These are phyloP conservation scores for Bucorvus abyssinicus DNA, from an alignment of 2,797 vertebrate genomes.

Conservation along the genomic window DNA sequence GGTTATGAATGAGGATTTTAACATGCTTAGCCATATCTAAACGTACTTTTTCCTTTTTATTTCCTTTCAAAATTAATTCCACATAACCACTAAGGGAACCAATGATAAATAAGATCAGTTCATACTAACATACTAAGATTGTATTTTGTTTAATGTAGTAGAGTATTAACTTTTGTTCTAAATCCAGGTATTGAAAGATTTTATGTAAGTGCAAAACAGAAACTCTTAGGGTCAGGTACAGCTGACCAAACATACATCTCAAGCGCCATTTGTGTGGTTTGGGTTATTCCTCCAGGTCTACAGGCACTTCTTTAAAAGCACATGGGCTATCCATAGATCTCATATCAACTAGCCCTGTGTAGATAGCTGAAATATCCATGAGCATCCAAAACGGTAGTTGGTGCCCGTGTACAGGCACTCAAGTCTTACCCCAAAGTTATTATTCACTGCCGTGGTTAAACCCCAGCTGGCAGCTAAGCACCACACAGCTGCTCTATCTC, in stretches of 20 bases:
- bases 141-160: neutral
- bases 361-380: neutral
- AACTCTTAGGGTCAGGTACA: neutral
- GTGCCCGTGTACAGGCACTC: fast-evolving
- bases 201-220: neutral
- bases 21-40: neutral
- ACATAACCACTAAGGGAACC: neutral
- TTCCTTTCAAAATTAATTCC: neutral
- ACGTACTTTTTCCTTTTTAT: neutral
- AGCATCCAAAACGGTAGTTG: neutral
- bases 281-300: neutral
- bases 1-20: neutral
- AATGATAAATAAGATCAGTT: neutral
- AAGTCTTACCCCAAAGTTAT: neutral
- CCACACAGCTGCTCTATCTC: too few relatives aligned
- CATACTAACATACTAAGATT: neutral
- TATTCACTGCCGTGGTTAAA: neutral
- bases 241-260: neutral
- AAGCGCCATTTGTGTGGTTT: neutral
- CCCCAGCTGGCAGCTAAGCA: too few relatives aligned
- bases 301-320: neutral
- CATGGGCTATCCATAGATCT: neutral
- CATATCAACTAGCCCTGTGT: neutral
- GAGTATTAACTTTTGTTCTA: neutral
- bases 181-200: neutral